Evolutionary conservation across 37 sponge, comb jelly and placozoan genomes (phyloP).

Genomic region (Halisarca cf. caerulea): DNA sequence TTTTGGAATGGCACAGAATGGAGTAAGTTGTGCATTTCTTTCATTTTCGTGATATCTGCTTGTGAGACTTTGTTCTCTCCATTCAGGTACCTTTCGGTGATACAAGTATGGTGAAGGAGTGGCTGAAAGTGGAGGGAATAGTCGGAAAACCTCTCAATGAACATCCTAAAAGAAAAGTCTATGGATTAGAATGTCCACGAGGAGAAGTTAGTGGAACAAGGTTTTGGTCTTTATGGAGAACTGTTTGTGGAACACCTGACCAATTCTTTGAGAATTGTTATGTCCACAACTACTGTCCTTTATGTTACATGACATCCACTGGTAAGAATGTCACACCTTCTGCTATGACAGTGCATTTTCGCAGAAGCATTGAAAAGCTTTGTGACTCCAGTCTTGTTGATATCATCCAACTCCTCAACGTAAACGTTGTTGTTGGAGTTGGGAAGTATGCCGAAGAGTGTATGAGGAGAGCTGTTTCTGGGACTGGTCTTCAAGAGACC

Average conservation of each 20-base stretch:
- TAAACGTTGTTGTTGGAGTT: constrained; percentile 45
- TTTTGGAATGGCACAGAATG: constrained; percentile 93
- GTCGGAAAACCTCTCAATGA: constrained; percentile 62
- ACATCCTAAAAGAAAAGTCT: constrained; percentile 68
- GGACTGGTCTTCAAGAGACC: not conserved
- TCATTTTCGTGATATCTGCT: not conserved
- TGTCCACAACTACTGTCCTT: constrained; percentile 82
- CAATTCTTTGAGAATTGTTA: constrained; percentile 68
- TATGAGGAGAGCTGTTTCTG: not conserved
- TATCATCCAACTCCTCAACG: constrained; percentile 22
- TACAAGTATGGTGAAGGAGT: constrained; percentile 43
- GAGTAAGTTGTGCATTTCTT: constrained; percentile 47
- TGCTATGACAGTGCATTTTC: constrained; percentile 7
- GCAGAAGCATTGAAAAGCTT: constrained; percentile 34
- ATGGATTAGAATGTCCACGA: constrained; percentile 44
- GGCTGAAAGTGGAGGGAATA: constrained; percentile 55
- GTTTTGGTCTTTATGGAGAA: constrained; percentile 63
- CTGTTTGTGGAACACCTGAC: constrained; percentile 50
- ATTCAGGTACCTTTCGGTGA: constrained; percentile 81
- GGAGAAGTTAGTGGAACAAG: constrained; percentile 69
- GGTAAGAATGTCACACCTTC: constrained; percentile 85
- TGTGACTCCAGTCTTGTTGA: constrained; percentile 54
- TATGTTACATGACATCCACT: constrained; percentile 64
- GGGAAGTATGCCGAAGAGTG: constrained; percentile 70
- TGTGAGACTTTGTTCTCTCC: not conserved